Conservation (phyloP, 2,888 invertebrate genomes). For the Nasonovia ribisnigri region DNA sequence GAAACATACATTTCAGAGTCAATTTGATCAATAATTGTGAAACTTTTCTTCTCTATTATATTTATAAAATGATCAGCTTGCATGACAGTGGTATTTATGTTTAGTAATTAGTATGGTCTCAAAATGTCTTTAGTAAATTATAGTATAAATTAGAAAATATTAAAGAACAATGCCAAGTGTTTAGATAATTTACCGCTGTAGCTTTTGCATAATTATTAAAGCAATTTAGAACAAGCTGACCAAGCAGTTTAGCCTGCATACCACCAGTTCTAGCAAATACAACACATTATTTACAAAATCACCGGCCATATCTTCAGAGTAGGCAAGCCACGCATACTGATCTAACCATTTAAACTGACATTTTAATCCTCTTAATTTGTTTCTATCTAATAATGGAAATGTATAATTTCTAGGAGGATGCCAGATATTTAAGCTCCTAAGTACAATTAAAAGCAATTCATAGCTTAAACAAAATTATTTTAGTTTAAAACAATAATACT, state of each 20-base stretch:
- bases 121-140: not conserved
- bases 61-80: slow-evolving; percentile 20
- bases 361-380: slow-evolving; percentile 12
- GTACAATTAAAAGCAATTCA: not conserved
- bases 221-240: slow-evolving; percentile 11
- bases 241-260: not conserved
- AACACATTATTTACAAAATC: slow-evolving; percentile 12
- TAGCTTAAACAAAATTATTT: not conserved
- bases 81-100: slow-evolving; percentile 4
- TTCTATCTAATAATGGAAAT: slow-evolving; percentile 18
- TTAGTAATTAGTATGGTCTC: not conserved
- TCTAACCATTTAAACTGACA: slow-evolving; percentile 30
- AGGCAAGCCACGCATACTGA: slow-evolving; percentile 20
- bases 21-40: slow-evolving; percentile 4
- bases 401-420: slow-evolving; percentile 6
- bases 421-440: slow-evolving; percentile 28
- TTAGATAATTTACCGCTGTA: not conserved
- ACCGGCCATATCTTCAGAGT: slow-evolving; percentile 24
- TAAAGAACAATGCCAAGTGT: not conserved
- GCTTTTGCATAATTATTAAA: not conserved
- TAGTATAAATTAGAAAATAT: not conserved
- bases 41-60: not conserved
- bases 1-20: not conserved
- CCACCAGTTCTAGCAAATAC: slow-evolving; percentile 3
- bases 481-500: slow-evolving; percentile 23